Base-by-base conservation (phyloP, 1,140 invertebrate genomes). In the Neotoxoptera formosana region DNA sequence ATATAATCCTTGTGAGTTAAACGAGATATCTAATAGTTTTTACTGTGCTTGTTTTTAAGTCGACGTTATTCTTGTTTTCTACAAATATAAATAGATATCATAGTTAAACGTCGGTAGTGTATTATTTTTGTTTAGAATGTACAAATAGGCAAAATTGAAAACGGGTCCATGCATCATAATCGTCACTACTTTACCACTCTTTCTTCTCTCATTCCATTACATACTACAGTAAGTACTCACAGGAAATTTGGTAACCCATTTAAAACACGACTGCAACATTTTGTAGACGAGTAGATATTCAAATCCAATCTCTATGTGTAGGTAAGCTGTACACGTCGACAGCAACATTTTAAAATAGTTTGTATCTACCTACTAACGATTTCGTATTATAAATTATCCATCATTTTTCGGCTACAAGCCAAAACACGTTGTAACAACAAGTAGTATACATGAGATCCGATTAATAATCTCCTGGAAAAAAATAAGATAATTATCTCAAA, bases 211-310 rank as follows among this genome's bases (percentile, higher is more conserved):
- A 30, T 86, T 25, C 83, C 9, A 20, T 53, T 20, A 83, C 21
- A 48, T 48, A 48, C 41, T n/a, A 51, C n/a, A 41, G 20, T 7
- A 88, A 36, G n/a, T 7, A 53, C 0, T 21, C 8, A 89, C 87
- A 51, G 20, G 87, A 53, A 89, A n/a, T 53, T 89, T 25, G 51
- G 34, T 56, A 56, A 89, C 88, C 87, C 88, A 89, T 89, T 36
- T 21, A 53, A n/a, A n/a, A 56, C 9, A 53, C 51, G 34, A 89
- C 88, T 7, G 6, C 8, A 25, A 56, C 51, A 56, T 89, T 36
- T 34, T 53, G 88, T 89, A 36, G 34, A 56, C 23, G 23, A 89
- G 34, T 41, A 56, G 34, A 53, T 36, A 30, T 53, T 88, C 86
- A 48, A 17, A 53, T 51, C 20, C 48, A 34, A 89, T 34, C n/a